Base-by-base conservation (phyloP, 2,113 vertebrate species). In the Scomber colias region DNA sequence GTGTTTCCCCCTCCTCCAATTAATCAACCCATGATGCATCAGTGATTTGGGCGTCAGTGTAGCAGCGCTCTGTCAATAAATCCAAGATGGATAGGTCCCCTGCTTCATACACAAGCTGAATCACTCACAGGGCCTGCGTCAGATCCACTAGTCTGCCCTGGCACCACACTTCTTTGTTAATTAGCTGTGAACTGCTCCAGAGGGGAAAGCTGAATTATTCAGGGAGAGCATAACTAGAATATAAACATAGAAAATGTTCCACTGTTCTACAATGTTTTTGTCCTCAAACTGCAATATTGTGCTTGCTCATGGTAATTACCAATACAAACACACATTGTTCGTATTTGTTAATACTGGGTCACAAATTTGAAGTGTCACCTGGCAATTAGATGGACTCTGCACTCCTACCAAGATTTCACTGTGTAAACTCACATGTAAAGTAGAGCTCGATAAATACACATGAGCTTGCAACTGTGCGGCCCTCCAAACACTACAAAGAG, bases 11-110 rank as follows among this genome's bases (percentile, higher is more conserved):
- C 66, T 69, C 75, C 85, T 87, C 84, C 85, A 88, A 94, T 94
- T 91, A 92, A 92, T 93, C 92, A 91, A 69, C 54, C 77, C 81
- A 71, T 75, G 87, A 92, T 91, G 87, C 86, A 89, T 89, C 87
- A 85, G 90, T 86, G 89, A 84, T 90, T 91, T 84, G 84, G 78
- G 75, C 68, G 60, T 87, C 79, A 71, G 84, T 11, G 51, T 65
- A 69, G 82, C 84, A 78, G 78, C 75, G 14, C 82, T 55, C 67
- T 90, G 90, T 92, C 93, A 86, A 93, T 93, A 91, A 91, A 79
- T 65, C 53, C 67, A 72, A 69, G 90, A 94, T 66, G 82, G 84
- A 93, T 92, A 21, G 75, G 76, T 83, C 86, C 88, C 87, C 82
- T 66, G 87, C 84, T 77, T 78, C 74, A 69, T 62, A 46, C 83